phyloP scores from a whole-genome alignment of 1,140 invertebrate species.

The Chrysoperla carnea region DNA sequence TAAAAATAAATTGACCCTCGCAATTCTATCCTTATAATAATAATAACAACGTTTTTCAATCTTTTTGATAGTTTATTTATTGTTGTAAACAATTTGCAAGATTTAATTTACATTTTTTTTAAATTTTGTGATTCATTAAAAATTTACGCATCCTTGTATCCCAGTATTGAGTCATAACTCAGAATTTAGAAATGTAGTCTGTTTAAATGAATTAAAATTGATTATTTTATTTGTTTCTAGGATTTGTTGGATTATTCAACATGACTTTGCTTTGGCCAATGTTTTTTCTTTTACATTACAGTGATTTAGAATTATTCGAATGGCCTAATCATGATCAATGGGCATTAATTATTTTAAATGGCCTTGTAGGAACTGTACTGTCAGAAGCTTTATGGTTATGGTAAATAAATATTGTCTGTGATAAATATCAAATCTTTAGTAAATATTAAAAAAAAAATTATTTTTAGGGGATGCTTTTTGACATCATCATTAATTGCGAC shows the following conservation, averaged over 20 bases:
- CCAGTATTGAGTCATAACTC: too few species aligned
- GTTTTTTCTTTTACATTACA: constrained; percentile 68
- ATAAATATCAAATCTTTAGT: neutral
- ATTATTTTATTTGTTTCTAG: constrained; percentile 33
- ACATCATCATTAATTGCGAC: constrained; percentile 77
- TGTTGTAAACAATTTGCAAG: too few species aligned
- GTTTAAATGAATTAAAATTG: too few species aligned
- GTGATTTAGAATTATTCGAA: constrained; percentile 58
- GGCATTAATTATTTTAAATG: constrained; percentile 62
- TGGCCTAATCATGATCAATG: constrained; percentile 65
- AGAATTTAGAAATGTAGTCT: too few species aligned
- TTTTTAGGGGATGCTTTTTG: constrained; percentile 66
- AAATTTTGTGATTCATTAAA: too few species aligned
- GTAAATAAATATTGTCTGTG: constrained; percentile 27
- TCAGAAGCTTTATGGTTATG: constrained; percentile 79
- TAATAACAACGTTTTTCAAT: too few species aligned
- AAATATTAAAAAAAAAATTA: neutral
- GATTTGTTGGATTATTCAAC: constrained; percentile 77
- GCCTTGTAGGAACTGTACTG: constrained; percentile 71
- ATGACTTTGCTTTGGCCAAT: constrained; percentile 68
- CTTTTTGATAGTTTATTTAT: too few species aligned
- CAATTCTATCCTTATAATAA: too few species aligned
- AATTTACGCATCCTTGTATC: too few species aligned
- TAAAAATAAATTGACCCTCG: too few species aligned
- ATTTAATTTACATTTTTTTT: too few species aligned